Percentiles rank a stretch among this genome's conserved stretches.
Conservation (phyloP, 2,888 invertebrate genomes). For the Athrips mouffetella region DNA sequence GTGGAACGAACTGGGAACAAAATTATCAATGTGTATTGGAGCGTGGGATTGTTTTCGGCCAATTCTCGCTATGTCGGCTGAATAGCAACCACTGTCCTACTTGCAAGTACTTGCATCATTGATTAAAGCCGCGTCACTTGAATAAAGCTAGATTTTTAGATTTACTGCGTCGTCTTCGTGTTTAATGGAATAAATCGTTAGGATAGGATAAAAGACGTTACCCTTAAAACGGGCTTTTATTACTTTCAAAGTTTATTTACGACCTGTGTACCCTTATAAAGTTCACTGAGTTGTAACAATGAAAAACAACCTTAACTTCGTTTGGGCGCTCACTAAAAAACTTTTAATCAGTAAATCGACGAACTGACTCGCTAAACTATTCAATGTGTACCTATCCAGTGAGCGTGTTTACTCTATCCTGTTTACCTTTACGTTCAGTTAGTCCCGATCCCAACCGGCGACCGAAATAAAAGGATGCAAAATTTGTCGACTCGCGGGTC, state of each 20-base stretch:
- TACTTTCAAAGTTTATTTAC: too few relatives aligned
- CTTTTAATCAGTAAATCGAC: conserved; percentile 2
- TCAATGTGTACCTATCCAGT: conserved; percentile 24
- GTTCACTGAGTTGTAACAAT: too few relatives aligned
- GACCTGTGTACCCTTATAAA: too few relatives aligned
- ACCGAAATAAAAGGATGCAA: conserved; percentile 65
- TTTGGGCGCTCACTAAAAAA: not conserved
- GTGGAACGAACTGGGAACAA: conserved; percentile 48
- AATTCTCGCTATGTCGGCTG: conserved; percentile 30
- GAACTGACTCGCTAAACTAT: conserved; percentile 2
- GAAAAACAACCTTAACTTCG: not conserved
- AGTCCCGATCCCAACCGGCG: conserved; percentile 31
- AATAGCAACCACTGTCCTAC: conserved; percentile 41
- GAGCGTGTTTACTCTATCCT: conserved; percentile 47
- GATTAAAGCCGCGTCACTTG: too few relatives aligned
- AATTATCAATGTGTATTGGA: conserved; percentile 62
- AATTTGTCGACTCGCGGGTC: conserved; percentile 65
- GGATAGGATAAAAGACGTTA: too few relatives aligned
- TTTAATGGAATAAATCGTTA: too few relatives aligned
- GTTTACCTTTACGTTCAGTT: conserved; percentile 59
- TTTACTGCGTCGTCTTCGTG: too few relatives aligned
- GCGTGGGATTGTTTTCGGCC: conserved; percentile 67
- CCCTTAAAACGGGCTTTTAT: too few relatives aligned
- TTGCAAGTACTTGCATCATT: too few relatives aligned
- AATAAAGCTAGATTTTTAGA: too few relatives aligned